Evolutionary conservation across 2,797 vertebrate genomes (phyloP).

Genomic region (Cyclopterus lumpus): DNA sequence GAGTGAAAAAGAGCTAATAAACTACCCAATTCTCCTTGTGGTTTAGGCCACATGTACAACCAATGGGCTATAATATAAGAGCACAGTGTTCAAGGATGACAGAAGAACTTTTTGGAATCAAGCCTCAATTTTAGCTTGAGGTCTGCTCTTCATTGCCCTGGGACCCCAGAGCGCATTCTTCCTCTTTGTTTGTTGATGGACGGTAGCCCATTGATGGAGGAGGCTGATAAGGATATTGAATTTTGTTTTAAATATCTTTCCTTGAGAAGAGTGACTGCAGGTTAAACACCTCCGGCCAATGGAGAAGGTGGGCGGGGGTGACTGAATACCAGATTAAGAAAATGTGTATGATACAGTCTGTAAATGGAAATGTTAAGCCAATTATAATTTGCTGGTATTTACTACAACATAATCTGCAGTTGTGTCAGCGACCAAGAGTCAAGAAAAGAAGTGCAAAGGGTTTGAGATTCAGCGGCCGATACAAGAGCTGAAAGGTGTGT

Average conservation of each 20-base stretch:
- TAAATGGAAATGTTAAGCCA: not conserved
- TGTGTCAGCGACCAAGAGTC: not conserved
- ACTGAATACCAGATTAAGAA: slow-evolving; percentile 19
- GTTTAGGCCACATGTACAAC: too few species aligned
- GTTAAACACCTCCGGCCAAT: slow-evolving; percentile 2
- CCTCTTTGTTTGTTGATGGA: slow-evolving; percentile 55
- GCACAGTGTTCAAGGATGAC: not conserved
- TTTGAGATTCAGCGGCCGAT: slow-evolving; percentile 3
- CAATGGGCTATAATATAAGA: slow-evolving; percentile 19
- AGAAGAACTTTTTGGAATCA: slow-evolving; percentile 31
- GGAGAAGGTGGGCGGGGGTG: not conserved
- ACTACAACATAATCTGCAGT: not conserved
- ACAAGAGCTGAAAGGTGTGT: not conserved
- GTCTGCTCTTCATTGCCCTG: slow-evolving; percentile 13
- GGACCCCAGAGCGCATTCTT: slow-evolving; percentile 21
- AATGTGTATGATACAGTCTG: slow-evolving; percentile 1
- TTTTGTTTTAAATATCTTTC: slow-evolving; percentile 16
- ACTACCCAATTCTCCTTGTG: not conserved
- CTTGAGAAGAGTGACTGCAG: slow-evolving; percentile 13
- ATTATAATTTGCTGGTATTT: not conserved
- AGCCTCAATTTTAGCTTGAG: too few species aligned
- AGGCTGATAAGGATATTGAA: slow-evolving; percentile 10
- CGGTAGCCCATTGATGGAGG: slow-evolving; percentile 23
- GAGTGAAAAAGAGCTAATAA: slow-evolving; percentile 27
- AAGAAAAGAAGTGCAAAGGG: not conserved